phyloP scores from a whole-genome alignment of 1,140 invertebrate species.

The Drosophila simulans region DNA sequence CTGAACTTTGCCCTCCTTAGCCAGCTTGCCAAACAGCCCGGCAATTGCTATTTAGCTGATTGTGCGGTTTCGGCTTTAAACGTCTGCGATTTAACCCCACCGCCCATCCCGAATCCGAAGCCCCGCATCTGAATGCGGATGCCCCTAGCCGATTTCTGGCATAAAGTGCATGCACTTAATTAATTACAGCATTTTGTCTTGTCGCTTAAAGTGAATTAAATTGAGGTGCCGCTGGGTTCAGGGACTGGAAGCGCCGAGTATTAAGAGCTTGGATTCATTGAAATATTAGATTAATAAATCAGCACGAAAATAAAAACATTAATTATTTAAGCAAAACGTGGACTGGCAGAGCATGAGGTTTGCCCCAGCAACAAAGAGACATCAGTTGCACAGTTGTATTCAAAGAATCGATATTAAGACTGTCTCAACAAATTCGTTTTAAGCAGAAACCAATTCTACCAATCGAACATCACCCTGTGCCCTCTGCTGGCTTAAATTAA shows the following conservation, averaged over 20 bases:
- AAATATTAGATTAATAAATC: conserved; percentile 12
- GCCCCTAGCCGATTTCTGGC: conserved; percentile 19
- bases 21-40: conserved; percentile 17
- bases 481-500: neutral
- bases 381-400: neutral
- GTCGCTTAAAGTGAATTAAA: conserved; percentile 44
- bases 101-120: neutral
- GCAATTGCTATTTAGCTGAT: conserved; percentile 74
- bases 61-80: conserved; percentile 70
- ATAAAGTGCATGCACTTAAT: conserved; percentile 73
- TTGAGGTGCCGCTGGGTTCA: conserved; percentile 1
- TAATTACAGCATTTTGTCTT: conserved; percentile 70
- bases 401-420: too few relatives aligned
- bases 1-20: neutral
- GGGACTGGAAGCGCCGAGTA: neutral
- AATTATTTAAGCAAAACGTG: neutral
- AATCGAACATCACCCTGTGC: too few relatives aligned
- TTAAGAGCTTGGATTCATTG: conserved; percentile 1
- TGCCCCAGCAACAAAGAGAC: neutral
- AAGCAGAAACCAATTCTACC: too few relatives aligned
- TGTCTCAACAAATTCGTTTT: too few relatives aligned
- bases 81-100: conserved; percentile 28
- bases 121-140: conserved; percentile 23
- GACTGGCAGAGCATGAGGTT: neutral
- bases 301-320: neutral